Conservation (phyloP, 37 sponge, comb jelly and placozoan species). For the Ephydatia muelleri region DNA sequence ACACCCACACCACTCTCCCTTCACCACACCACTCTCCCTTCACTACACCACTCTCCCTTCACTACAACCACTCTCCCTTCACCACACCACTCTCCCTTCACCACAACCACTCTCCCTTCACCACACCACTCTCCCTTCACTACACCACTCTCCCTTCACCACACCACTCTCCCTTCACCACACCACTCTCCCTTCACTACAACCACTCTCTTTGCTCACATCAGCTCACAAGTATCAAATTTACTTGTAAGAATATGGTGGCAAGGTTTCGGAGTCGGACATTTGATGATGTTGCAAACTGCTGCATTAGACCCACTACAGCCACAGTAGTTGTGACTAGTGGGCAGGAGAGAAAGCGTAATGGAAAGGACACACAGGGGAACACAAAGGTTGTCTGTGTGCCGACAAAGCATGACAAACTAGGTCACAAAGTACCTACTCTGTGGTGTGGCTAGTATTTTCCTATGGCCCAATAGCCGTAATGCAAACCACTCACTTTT, state of each 20-base stretch:
- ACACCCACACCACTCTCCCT: too few relatives aligned
- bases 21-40: not conserved
- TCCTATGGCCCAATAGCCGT: not conserved
- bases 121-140: not conserved
- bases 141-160: not conserved
- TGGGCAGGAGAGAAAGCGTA: not conserved
- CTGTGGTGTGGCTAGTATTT: not conserved
- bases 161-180: not conserved
- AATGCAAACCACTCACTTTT: conserved; percentile 31
- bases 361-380: not conserved
- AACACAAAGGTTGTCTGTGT: not conserved
- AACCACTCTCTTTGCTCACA: not conserved
- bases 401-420: not conserved
- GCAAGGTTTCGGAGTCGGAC: conserved; percentile 52
- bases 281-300: conserved; percentile 37
- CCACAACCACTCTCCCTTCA: too few relatives aligned
- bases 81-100: not conserved
- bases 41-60: not conserved
- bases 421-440: not conserved
- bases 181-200: not conserved
- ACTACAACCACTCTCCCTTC: not conserved
- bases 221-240: not conserved
- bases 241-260: conserved; percentile 45
- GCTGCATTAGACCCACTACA: conserved; percentile 45
- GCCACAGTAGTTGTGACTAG: conserved; percentile 32